phyloP scores from a whole-genome alignment of 2,113 vertebrate genomes.

The Ptilonorhynchus violaceus region DNA sequence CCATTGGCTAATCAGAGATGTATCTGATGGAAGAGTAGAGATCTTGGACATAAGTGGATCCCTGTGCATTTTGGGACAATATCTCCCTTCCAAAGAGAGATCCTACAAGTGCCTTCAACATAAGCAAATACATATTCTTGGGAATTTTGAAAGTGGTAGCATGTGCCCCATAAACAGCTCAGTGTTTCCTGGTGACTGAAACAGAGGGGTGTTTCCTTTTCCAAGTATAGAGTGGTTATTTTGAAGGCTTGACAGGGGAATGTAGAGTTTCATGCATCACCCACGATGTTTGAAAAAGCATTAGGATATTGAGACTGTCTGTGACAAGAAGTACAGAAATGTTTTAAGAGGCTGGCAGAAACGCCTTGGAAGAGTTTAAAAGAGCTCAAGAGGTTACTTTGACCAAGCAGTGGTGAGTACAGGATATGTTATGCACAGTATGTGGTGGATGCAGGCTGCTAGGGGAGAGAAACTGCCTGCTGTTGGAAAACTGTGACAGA shows the following conservation, averaged over 20 bases:
- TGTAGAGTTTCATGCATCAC: slow-evolving; percentile 31
- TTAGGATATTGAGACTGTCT: slow-evolving; percentile 30
- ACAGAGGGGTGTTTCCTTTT: slow-evolving; percentile 23
- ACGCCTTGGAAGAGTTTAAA: not conserved
- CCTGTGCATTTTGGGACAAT: not conserved
- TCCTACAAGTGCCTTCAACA: not conserved
- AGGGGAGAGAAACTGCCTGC: not conserved
- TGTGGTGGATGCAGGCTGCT: not conserved
- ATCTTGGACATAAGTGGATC: not conserved
- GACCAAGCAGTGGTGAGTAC: not conserved
- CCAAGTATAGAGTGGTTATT: slow-evolving; percentile 31
- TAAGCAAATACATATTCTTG: not conserved
- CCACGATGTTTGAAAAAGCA: slow-evolving; percentile 14
- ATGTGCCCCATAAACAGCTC: not conserved
- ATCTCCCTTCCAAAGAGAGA: not conserved
- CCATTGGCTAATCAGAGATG: not conserved
- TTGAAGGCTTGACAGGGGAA: slow-evolving; percentile 44
- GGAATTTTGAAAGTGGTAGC: not conserved
- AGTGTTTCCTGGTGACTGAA: not conserved
- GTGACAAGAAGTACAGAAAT: slow-evolving; percentile 21
- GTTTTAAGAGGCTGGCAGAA: not conserved
- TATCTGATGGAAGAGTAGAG: not conserved
- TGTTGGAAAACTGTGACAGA: not conserved
- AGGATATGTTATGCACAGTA: not conserved
- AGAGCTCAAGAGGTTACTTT: not conserved